A percentile compares a stretch with the other conserved stretches of the same genome.
phyloP scores from a whole-genome alignment of 1,140 invertebrate genomes.

The Planococcus citri region DNA sequence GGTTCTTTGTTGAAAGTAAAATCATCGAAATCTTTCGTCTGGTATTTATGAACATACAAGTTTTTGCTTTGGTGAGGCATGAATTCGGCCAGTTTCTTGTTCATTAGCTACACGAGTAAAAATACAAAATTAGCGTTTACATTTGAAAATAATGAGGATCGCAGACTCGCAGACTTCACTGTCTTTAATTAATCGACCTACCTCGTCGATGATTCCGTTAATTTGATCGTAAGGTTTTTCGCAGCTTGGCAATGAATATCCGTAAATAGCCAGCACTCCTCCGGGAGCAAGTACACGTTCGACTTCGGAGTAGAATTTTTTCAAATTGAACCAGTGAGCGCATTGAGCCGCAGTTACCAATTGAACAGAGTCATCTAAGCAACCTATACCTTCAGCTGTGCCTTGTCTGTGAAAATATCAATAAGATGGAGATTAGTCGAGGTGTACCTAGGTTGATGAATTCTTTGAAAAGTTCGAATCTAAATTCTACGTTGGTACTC shows the following conservation, averaged over 20 bases:
- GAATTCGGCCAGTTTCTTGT: constrained; percentile 25
- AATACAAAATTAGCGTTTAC: not conserved
- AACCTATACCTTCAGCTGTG: constrained; percentile 33
- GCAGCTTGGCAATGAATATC: constrained; percentile 30
- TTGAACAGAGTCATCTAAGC: constrained; percentile 32
- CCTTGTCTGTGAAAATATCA: constrained; percentile 31
- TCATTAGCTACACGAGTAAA: constrained; percentile 20
- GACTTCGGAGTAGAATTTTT: constrained; percentile 37
- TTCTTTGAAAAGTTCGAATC: no score
- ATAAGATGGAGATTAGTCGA: not conserved
- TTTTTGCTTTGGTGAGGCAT: constrained; percentile 26
- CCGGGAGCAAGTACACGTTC: constrained; percentile 34
- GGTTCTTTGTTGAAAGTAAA: constrained; percentile 26
- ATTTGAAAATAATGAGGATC: not conserved
- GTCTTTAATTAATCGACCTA: not conserved
- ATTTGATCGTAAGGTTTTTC: constrained; percentile 22
- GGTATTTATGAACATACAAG: constrained; percentile 26
- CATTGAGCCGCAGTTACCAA: constrained; percentile 35
- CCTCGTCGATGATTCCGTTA: constrained; percentile 24
- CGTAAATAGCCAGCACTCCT: constrained; percentile 36
- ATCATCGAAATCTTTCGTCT: constrained; percentile 22
- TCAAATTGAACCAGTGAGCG: constrained; percentile 39
- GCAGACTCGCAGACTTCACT: not conserved
- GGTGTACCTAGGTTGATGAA: no score
- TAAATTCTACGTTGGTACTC: no score